Base-by-base conservation (phyloP, 2,113 vertebrate genomes). In the Microcebus ravelobensis region DNA sequence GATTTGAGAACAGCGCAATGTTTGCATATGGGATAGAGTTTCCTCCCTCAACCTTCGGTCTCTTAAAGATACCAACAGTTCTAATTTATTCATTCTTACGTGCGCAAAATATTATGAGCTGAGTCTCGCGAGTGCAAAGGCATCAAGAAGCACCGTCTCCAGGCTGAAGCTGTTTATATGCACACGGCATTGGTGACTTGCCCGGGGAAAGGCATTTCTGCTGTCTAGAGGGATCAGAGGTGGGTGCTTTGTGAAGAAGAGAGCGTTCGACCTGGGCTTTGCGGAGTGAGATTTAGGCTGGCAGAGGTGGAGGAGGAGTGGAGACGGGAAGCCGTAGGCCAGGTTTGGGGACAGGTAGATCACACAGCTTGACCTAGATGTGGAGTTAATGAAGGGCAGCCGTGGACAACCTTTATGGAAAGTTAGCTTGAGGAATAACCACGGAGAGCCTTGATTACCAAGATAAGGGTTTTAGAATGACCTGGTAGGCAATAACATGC, bases 361-460 rank as follows among this genome's bases (percentile, higher is more conserved):
- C 36, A 5, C 8, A 14, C 2, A 4, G 12, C 55, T 21, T 59
- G 48, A 20, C 27, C 15, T 57, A 20, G 31, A 73, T 2, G 18
- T 63, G 57, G 42, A 42, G 36, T 39, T 36, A 59, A n/a, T 20
- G 9, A 29, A 61, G 8, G 3, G 2, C 18, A 25, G 20, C 7
- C 15, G 0, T 15, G 8, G n/a, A 17, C 20, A 20, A 45, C 39
- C 11, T 5, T 79, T 61, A 14, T 15, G 39, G 18, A 14, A 31
- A 48, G 8, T 1, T n/a, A 84, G 17, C 8, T 42, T 12, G 61
- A 87, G 8, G 31, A 71, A 15, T 29, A 23, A 61, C 21, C 18
- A 8, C 0, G 2, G 23, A 79, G 9, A 63, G 0, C 31, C 3
- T 27, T 2, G 2, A 25, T 15, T 21, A 8, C 8, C 42, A 2